phyloP scores from a whole-genome alignment of 2,888 invertebrate genomes.

The Caenorhabditis becei region DNA sequence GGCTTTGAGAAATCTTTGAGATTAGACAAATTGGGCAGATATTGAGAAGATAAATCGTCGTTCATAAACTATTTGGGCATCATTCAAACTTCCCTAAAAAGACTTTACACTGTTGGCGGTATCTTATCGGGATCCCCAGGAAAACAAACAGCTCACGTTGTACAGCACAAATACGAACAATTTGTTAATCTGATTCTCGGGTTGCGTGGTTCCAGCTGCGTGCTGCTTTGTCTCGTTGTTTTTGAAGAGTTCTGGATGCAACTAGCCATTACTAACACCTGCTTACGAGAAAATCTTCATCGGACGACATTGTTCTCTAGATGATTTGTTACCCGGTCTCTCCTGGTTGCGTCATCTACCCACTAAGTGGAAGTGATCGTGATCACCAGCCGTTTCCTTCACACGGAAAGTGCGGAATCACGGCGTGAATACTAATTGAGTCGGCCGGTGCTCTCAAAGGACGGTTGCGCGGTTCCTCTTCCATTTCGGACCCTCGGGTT shows the following conservation, averaged over 20 bases:
- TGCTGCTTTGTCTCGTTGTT: slow-evolving; percentile 16
- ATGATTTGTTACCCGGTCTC: slow-evolving; percentile 8
- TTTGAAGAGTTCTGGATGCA: slow-evolving; percentile 33
- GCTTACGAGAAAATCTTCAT: slow-evolving; percentile 5
- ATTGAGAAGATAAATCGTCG: slow-evolving; percentile 2
- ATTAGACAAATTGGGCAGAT: slow-evolving; percentile 15
- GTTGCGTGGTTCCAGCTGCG: slow-evolving; percentile 29
- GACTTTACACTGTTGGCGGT: neutral
- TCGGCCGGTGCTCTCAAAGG: slow-evolving; percentile 25
- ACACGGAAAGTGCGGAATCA: neutral
- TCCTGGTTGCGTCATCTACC: neutral
- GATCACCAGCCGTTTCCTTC: neutral
- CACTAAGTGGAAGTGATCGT: neutral
- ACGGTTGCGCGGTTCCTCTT: slow-evolving; percentile 18
- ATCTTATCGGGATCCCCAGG: neutral
- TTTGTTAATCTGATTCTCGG: neutral
- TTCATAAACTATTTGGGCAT: too few species aligned
- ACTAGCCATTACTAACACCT: slow-evolving; percentile 49
- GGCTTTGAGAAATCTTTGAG: slow-evolving; percentile 14
- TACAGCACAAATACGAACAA: neutral
- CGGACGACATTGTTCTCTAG: neutral
- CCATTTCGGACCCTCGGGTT: neutral
- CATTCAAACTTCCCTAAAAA: neutral
- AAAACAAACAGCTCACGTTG: neutral
- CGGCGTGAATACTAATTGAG: slow-evolving; percentile 29